Percentiles rank a stretch among this genome's conserved stretches.
Evolutionary conservation across 1,140 invertebrate species (phyloP).

Genomic region (Condylostylus longicornis): DNA sequence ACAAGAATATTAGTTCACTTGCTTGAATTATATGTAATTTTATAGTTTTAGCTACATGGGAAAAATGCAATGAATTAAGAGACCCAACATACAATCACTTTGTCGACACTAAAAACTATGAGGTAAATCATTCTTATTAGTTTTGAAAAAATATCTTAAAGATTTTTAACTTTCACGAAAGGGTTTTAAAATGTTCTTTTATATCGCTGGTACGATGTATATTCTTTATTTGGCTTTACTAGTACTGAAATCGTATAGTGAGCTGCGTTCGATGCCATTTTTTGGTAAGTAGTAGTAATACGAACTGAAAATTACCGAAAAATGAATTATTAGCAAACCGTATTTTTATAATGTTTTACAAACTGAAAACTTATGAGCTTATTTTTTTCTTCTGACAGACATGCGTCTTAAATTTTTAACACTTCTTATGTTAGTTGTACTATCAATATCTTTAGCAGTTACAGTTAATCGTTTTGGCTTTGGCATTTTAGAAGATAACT

Average conservation of each 20-base stretch:
- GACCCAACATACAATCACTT: constrained; percentile 90
- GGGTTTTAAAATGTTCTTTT: constrained; percentile 79
- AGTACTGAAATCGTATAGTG: constrained; percentile 79
- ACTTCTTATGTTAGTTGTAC: constrained; percentile 66
- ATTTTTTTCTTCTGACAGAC: constrained; percentile 46
- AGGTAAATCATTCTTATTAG: constrained; percentile 42
- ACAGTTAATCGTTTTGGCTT: constrained; percentile 73
- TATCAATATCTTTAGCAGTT: constrained; percentile 61
- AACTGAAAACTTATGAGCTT: background rate
- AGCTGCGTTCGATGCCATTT: constrained; percentile 89
- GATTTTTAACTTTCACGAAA: too few relatives aligned
- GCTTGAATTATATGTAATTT: too few relatives aligned
- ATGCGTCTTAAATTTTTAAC: constrained; percentile 83
- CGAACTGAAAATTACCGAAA: background rate
- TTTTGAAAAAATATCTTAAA: constrained; percentile 1
- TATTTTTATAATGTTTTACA: background rate
- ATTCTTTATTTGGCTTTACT: constrained; percentile 71
- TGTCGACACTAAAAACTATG: constrained; percentile 74
- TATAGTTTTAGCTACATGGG: constrained; percentile 73
- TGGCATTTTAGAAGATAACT: constrained; percentile 82
- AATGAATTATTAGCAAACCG: too few relatives aligned
- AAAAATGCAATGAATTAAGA: constrained; percentile 71
- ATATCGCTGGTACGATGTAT: constrained; percentile 68
- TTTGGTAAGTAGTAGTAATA: constrained; percentile 56
- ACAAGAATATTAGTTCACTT: too few relatives aligned